A percentile compares a stretch with the other conserved stretches of the same genome.
phyloP scores from a whole-genome alignment of 1,140 invertebrate species.

The Drepana arcuata region DNA sequence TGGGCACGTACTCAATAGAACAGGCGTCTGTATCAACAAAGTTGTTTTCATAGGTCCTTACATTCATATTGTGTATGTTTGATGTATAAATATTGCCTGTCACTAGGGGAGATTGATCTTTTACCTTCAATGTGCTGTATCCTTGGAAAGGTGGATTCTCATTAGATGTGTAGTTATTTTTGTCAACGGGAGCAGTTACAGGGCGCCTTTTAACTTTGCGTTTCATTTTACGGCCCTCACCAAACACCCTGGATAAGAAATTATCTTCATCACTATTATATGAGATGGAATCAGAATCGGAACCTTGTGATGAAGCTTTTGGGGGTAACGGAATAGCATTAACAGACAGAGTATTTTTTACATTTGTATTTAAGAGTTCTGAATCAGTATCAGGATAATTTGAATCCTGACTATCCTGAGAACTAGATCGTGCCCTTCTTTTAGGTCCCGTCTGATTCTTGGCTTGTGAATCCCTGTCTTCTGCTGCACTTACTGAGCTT shows the following conservation, averaged over 20 bases:
- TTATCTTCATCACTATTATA: slow-evolving; percentile 58
- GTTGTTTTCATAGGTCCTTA: slow-evolving; percentile 23
- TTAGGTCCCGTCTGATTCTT: slow-evolving; percentile 38
- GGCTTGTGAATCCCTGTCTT: slow-evolving; percentile 27
- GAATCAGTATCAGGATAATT: slow-evolving; percentile 49
- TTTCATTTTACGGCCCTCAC: slow-evolving; percentile 33
- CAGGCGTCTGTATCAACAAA: slow-evolving; percentile 40
- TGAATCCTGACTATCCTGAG: slow-evolving; percentile 48
- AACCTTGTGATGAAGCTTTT: slow-evolving; percentile 27
- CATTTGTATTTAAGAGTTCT: slow-evolving; percentile 25
- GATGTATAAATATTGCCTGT: slow-evolving; percentile 56
- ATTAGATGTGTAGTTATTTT: slow-evolving; percentile 24
- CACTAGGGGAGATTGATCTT: slow-evolving; percentile 43
- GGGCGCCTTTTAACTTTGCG: slow-evolving; percentile 33
- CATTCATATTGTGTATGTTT: slow-evolving; percentile 48
- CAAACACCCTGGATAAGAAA: slow-evolving; percentile 53
- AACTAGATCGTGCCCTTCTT: slow-evolving; percentile 41
- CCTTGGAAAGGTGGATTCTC: slow-evolving; percentile 29
- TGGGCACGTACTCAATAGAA: slow-evolving; percentile 65
- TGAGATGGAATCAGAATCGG: slow-evolving; percentile 53
- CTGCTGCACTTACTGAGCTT: slow-evolving; percentile 29
- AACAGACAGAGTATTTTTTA: too few relatives aligned
- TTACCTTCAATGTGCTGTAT: slow-evolving; percentile 41
- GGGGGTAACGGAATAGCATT: too few relatives aligned
- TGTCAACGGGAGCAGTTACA: slow-evolving; percentile 9